phyloP scores from a whole-genome alignment of 2,113 vertebrate genomes.

The Pseudorectes ferrugineus region DNA sequence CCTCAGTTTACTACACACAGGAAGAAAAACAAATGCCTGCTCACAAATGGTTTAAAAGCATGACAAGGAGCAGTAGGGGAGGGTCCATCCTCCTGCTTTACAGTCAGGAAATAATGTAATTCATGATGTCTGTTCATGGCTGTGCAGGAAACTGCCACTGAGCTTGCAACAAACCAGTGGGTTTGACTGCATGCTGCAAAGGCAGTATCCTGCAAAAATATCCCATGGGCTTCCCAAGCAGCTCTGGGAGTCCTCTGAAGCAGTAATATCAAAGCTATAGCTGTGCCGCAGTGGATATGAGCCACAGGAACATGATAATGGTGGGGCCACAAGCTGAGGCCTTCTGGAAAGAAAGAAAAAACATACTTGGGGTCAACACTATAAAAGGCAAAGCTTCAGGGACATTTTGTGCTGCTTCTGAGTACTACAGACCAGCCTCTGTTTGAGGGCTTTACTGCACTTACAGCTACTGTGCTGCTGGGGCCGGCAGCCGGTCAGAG shows the following conservation, averaged over 20 bases:
- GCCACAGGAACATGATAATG: rapidly evolving
- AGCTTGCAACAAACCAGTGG: background rate
- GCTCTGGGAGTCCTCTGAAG: background rate
- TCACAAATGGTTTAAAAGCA: background rate
- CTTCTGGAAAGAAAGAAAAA: no score
- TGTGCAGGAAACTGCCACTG: background rate
- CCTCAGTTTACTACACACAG: background rate
- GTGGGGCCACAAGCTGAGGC: background rate
- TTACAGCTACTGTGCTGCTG: background rate
- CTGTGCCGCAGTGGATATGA: rapidly evolving
- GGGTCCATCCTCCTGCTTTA: background rate
- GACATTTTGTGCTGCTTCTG: background rate
- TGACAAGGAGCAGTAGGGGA: rapidly evolving
- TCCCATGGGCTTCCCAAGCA: background rate
- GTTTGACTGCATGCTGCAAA: background rate
- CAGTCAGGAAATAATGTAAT: background rate
- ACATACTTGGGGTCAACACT: rapidly evolving
- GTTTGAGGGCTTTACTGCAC: background rate
- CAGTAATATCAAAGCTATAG: rapidly evolving
- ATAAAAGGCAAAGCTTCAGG: background rate
- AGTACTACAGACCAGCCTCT: background rate
- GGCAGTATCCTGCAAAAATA: background rate
- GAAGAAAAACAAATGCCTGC: background rate
- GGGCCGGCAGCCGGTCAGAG: background rate
- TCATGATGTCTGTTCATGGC: background rate